Percentiles rank a stretch among this genome's conserved stretches.
phyloP scores from a whole-genome alignment of 2,797 vertebrate genomes.

The Tadarida brasiliensis region DNA sequence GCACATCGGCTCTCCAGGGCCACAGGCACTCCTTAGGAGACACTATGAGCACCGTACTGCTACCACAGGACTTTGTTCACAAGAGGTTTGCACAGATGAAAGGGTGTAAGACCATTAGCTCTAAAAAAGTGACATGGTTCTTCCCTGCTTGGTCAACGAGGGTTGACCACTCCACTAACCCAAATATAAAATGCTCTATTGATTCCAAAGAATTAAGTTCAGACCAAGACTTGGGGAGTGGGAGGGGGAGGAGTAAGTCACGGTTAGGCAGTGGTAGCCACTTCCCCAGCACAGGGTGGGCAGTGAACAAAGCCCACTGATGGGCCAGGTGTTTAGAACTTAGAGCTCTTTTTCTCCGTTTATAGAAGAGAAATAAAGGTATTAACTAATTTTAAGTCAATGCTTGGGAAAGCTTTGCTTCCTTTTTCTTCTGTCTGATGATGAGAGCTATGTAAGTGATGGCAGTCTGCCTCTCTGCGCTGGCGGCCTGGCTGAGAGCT shows the following conservation, averaged over 20 bases:
- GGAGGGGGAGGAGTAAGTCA: background rate
- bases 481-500: background rate
- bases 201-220: background rate
- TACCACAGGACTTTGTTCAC: background rate
- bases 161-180: background rate
- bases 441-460: fast-evolving
- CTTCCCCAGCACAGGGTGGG: fast-evolving
- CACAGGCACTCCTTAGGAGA: background rate
- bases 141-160: background rate
- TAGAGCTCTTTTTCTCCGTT: background rate
- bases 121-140: background rate
- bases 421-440: background rate
- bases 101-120: background rate
- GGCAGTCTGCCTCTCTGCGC: background rate
- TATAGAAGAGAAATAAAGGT: background rate
- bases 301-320: background rate
- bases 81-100: background rate
- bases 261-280: fast-evolving
- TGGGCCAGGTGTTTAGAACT: background rate
- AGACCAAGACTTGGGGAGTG: background rate
- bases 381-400: background rate
- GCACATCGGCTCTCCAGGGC: background rate
- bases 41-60: fast-evolving
- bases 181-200: background rate
- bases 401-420: background rate